Conservation (phyloP, 1,140 invertebrate species). For the Prorops nasuta region DNA sequence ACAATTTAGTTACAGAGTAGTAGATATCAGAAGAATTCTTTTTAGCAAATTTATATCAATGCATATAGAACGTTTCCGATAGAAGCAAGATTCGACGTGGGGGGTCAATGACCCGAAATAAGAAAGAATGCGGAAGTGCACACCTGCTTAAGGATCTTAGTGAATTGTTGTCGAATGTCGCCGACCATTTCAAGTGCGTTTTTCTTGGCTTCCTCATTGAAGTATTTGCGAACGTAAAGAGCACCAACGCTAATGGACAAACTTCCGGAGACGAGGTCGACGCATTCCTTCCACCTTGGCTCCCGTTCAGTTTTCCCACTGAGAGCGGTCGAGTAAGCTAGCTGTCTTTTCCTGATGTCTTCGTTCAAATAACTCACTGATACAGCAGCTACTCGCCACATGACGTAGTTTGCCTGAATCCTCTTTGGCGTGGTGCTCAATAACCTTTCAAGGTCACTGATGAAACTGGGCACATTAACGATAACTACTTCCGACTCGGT, state of each 20-base stretch:
- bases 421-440: conserved; percentile 62
- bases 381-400: conserved; percentile 69
- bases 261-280: conserved; percentile 69
- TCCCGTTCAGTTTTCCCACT: conserved; percentile 74
- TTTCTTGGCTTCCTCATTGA: conserved; percentile 69
- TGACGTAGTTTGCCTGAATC: conserved; percentile 67
- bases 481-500: conserved; percentile 73
- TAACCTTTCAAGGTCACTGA: conserved; percentile 66
- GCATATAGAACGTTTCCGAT: too few species aligned
- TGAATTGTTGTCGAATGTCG: conserved; percentile 68
- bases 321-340: conserved; percentile 71
- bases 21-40: too few species aligned
- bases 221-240: conserved; percentile 74
- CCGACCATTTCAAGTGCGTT: conserved; percentile 81
- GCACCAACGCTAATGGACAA: conserved; percentile 76
- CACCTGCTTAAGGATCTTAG: conserved; percentile 40
- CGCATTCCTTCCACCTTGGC: conserved; percentile 84
- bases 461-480: conserved; percentile 76
- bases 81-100: too few species aligned
- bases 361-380: conserved; percentile 76
- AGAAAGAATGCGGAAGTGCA: neutral
- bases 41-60: too few species aligned
- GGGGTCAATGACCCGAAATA: too few species aligned
- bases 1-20: too few species aligned
- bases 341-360: conserved; percentile 67